Evolutionary conservation across 1,140 invertebrate genomes (phyloP).

Genomic region (Lepidurus arcticus): DNA sequence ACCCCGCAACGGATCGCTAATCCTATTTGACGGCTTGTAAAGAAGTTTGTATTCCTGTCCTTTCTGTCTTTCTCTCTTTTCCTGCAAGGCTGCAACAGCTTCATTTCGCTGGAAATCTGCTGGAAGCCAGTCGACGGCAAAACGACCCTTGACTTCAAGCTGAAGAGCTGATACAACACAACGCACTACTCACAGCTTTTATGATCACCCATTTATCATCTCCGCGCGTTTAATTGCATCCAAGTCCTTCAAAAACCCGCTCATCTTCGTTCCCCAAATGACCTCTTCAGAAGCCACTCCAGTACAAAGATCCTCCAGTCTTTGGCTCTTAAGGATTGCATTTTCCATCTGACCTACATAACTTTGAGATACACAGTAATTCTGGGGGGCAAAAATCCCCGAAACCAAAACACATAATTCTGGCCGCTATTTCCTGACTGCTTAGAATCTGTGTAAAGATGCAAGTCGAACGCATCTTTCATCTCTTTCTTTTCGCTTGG

Average conservation of each 20-base stretch:
- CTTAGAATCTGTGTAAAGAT: neutral
- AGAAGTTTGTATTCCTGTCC: neutral
- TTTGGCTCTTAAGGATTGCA: too few species aligned
- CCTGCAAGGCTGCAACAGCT: neutral
- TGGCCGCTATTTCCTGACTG: neutral
- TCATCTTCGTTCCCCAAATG: neutral
- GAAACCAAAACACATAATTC: too few species aligned
- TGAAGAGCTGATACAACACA: neutral
- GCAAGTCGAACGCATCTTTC: neutral
- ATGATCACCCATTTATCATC: neutral
- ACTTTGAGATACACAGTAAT: too few species aligned
- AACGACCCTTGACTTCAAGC: neutral
- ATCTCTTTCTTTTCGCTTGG: neutral
- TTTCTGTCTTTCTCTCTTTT: neutral
- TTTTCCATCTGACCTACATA: too few species aligned
- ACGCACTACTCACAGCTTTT: neutral
- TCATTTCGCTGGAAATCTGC: slow-evolving; percentile 1
- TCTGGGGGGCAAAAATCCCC: too few species aligned
- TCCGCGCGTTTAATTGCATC: neutral
- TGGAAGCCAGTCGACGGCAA: slow-evolving; percentile 12
- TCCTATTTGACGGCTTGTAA: neutral
- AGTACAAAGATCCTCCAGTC: too few species aligned
- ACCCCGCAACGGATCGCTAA: neutral
- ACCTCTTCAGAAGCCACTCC: too few species aligned
- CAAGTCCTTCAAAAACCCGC: neutral